Evolutionary conservation across 2,113 vertebrate genomes (phyloP).

Genomic region (Smithornis capensis): DNA sequence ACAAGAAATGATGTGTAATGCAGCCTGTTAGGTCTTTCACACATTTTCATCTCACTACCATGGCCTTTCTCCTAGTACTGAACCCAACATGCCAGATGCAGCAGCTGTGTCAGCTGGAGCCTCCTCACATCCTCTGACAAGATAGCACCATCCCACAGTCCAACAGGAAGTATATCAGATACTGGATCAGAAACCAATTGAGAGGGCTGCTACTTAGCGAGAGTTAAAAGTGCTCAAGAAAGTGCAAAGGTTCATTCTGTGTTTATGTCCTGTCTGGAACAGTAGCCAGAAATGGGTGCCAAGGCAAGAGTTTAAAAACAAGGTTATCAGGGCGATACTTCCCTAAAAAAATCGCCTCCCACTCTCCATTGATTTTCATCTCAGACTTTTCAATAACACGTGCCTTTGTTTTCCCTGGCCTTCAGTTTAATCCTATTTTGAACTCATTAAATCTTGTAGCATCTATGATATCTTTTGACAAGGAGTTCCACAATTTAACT

Average conservation of each 20-base stretch:
- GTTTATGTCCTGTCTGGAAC: neutral
- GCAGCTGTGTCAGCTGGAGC: neutral
- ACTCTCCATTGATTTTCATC: neutral
- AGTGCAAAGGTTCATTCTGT: neutral
- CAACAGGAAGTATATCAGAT: neutral
- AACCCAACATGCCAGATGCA: neutral
- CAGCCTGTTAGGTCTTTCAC: neutral
- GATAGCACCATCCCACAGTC: neutral
- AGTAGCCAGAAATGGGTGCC: neutral
- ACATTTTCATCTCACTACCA: neutral
- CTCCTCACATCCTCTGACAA: neutral
- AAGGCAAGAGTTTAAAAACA: neutral
- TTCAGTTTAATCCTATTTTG: neutral
- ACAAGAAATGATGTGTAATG: accelerated
- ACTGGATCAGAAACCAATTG: neutral
- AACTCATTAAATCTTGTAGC: neutral
- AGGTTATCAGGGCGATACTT: neutral
- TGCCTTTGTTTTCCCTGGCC: neutral
- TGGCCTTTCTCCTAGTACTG: neutral
- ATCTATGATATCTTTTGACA: neutral
- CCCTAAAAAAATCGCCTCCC: neutral
- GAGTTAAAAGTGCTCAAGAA: neutral
- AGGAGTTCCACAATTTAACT: neutral
- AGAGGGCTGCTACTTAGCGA: neutral
- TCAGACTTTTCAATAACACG: neutral